phyloP scores from a whole-genome alignment of 2,888 invertebrate species.

The Entomobrya multifasciata region DNA sequence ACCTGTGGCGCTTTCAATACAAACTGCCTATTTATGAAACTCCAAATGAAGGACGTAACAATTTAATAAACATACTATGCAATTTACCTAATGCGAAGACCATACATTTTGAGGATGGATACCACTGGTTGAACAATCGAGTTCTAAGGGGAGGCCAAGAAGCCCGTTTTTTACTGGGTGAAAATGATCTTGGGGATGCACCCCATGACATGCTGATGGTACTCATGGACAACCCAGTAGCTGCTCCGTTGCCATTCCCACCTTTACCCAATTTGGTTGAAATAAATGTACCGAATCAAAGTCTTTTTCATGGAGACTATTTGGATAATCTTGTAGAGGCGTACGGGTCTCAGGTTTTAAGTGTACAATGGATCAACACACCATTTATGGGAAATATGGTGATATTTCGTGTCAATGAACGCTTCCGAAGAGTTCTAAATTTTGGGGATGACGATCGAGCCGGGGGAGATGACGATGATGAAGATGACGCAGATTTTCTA shows the following conservation, averaged over 20 bases:
- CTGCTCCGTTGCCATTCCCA: not conserved
- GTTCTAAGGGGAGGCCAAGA: no score
- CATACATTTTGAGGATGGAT: not conserved
- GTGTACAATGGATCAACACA: not conserved
- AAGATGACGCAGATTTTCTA: no score
- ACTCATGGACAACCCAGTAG: no score
- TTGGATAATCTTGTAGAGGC: not conserved
- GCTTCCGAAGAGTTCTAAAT: no score
- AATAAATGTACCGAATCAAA: not conserved
- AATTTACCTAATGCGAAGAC: not conserved
- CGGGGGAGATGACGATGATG: no score
- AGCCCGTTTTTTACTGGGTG: no score
- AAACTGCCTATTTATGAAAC: not conserved
- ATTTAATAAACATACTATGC: not conserved
- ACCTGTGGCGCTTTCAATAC: conserved; percentile 13
- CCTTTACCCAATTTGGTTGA: not conserved
- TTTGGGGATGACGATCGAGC: no score
- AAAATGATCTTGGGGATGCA: no score
- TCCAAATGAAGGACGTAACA: not conserved
- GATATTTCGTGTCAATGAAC: no score
- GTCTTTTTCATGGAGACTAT: not conserved
- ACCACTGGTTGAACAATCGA: not conserved
- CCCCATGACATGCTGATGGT: no score
- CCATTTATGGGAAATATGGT: not conserved
- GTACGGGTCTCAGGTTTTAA: not conserved